phyloP scores from a whole-genome alignment of 2,113 vertebrate species.

The Cariama cristata region DNA sequence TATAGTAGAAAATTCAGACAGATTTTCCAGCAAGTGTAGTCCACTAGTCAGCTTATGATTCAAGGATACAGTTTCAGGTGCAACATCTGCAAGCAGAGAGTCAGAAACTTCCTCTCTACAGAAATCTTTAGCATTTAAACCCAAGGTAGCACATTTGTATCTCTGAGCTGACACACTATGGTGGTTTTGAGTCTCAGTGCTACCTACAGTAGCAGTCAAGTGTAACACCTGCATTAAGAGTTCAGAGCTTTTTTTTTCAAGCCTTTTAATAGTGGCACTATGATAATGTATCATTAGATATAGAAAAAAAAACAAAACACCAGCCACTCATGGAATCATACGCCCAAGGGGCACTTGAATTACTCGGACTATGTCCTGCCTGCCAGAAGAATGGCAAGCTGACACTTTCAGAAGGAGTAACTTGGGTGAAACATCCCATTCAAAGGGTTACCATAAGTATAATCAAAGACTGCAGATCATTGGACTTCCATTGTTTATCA shows the following conservation, averaged over 20 bases:
- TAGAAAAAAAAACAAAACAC: accelerated
- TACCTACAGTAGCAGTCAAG: not conserved
- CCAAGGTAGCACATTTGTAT: not conserved
- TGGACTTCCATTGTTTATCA: not conserved
- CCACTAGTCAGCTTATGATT: not conserved
- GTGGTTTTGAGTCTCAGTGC: not conserved
- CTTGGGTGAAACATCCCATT: not conserved
- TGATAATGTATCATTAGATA: not conserved
- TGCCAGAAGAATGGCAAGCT: not conserved
- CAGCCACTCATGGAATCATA: not conserved
- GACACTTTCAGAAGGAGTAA: not conserved
- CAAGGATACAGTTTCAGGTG: not conserved
- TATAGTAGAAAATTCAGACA: not conserved
- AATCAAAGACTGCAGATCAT: not conserved
- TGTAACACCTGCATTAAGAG: not conserved
- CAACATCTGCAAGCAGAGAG: constrained; percentile 13
- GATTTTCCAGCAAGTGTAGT: not conserved
- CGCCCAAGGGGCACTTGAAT: not conserved
- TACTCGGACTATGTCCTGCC: not conserved
- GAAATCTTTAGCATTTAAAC: not conserved
- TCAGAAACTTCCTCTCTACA: constrained; percentile 10
- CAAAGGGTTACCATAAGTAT: not conserved
- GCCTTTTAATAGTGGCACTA: constrained; percentile 16
- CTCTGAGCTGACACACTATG: not conserved
- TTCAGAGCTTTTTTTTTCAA: not conserved